Evolutionary conservation across 2,888 invertebrate species (phyloP).

Genomic region (Harpalus rufipes): DNA sequence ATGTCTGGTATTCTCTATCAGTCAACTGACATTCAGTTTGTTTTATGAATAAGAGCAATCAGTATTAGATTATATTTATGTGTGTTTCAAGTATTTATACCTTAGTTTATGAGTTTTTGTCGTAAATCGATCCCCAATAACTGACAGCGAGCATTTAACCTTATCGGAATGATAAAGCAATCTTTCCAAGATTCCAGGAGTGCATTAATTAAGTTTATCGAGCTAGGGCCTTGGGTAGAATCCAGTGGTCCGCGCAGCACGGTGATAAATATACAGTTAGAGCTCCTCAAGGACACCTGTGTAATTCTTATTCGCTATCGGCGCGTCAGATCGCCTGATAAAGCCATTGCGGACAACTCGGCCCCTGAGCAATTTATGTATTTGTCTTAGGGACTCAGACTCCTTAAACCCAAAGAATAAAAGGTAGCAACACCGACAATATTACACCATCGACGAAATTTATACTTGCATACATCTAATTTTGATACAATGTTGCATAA

Average conservation of each 20-base stretch:
- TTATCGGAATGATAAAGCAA: constrained; percentile 46
- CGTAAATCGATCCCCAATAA: constrained; percentile 21
- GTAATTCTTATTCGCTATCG: constrained; percentile 62
- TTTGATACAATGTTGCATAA: no score
- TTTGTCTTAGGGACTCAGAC: constrained; percentile 56
- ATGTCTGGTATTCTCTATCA: no score
- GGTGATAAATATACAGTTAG: constrained; percentile 65
- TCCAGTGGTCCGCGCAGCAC: constrained; percentile 9
- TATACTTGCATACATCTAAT: no score
- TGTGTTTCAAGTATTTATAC: background rate
- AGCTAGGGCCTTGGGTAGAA: constrained; percentile 22
- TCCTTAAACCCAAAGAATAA: constrained; percentile 34
- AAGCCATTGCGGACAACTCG: constrained; percentile 64
- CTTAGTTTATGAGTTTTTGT: background rate
- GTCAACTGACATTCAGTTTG: no score
- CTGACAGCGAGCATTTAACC: constrained; percentile 25
- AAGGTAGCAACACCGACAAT: background rate
- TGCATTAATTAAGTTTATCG: constrained; percentile 47
- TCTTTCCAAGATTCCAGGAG: constrained; percentile 24
- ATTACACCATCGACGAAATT: constrained; percentile 25
- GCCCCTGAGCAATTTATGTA: constrained; percentile 64
- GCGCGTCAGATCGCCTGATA: constrained; percentile 62
- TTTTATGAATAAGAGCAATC: background rate
- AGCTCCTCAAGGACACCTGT: constrained; percentile 60
- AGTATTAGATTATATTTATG: background rate